These are phyloP conservation scores for Holacanthus passer DNA, from an alignment of 2,113 vertebrate genomes.

Conservation along the genomic window DNA sequence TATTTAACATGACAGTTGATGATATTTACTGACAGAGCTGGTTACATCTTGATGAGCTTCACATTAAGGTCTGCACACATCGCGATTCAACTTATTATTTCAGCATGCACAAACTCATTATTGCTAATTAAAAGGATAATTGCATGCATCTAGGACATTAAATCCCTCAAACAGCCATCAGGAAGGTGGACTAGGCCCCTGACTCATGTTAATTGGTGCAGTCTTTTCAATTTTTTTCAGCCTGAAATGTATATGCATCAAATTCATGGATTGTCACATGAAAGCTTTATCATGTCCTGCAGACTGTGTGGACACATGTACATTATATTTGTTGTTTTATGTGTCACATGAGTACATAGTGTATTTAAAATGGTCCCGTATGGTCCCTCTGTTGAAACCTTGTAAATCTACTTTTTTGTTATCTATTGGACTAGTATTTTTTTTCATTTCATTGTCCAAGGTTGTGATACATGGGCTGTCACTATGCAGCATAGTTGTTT, in stretches of 20 bases:
- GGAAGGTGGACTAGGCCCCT: conserved; percentile 64
- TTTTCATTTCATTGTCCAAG: not conserved
- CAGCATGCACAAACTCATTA: conserved; percentile 85
- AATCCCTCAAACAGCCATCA: conserved; percentile 74
- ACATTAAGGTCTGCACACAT: conserved; percentile 81
- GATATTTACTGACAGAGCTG: conserved; percentile 80
- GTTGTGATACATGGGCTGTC: conserved; percentile 26
- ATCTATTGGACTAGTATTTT: not conserved
- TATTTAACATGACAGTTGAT: conserved; percentile 76
- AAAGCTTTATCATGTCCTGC: not conserved
- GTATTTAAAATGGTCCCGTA: not conserved
- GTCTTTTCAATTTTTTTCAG: conserved; percentile 41
- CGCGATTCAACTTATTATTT: conserved; percentile 83
- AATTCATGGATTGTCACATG: not conserved
- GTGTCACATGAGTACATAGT: not conserved
- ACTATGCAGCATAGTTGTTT: conserved; percentile 18
- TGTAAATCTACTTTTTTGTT: not conserved
- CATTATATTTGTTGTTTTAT: not conserved
- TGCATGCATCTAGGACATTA: conserved; percentile 84
- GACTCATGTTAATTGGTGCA: conserved; percentile 57
- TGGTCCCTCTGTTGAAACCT: not conserved
- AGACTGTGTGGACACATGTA: not conserved
- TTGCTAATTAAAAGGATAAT: conserved; percentile 87
- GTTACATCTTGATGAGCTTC: conserved; percentile 84
- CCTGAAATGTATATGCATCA: conserved; percentile 23